Conservation (phyloP, 1,140 invertebrate species). For the Globodera rostochiensis region DNA sequence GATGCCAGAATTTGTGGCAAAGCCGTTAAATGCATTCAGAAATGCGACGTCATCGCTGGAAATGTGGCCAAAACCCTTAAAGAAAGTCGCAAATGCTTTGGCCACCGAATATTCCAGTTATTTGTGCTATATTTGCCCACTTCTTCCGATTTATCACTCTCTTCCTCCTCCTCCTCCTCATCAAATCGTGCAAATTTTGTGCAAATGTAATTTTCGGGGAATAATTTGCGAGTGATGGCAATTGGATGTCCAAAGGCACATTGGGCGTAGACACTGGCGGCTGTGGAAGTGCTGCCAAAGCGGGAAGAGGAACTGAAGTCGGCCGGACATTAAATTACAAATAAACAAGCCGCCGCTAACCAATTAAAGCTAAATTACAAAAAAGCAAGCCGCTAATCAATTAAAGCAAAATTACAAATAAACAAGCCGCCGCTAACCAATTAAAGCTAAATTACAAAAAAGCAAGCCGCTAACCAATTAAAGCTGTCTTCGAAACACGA, state of each 20-base stretch:
- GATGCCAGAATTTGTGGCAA: background rate
- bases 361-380: background rate
- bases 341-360: background rate
- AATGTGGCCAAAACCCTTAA: constrained; percentile 5
- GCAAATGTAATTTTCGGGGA: constrained; percentile 17
- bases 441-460: too few species aligned
- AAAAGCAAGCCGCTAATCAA: too few species aligned
- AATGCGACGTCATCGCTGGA: background rate
- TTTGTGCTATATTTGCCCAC: background rate
- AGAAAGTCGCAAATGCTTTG: background rate
- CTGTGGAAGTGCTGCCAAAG: background rate
- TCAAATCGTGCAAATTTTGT: constrained; percentile 4
- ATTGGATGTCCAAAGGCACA: constrained; percentile 14
- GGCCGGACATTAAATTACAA: background rate
- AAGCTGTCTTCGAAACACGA: background rate
- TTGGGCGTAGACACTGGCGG: background rate
- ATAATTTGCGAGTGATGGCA: constrained; percentile 13
- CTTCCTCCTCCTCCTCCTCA: background rate
- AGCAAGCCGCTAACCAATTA: background rate
- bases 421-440: too few species aligned
- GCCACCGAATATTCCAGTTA: background rate
- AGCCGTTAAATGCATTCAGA: background rate
- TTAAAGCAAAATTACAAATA: too few species aligned
- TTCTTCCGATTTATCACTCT: background rate
- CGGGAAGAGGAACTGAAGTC: background rate